Evolutionary conservation across 2,888 invertebrate genomes (phyloP), one percentile per base, ranked within the genome.

Genomic region (Tachina fera): DNA sequence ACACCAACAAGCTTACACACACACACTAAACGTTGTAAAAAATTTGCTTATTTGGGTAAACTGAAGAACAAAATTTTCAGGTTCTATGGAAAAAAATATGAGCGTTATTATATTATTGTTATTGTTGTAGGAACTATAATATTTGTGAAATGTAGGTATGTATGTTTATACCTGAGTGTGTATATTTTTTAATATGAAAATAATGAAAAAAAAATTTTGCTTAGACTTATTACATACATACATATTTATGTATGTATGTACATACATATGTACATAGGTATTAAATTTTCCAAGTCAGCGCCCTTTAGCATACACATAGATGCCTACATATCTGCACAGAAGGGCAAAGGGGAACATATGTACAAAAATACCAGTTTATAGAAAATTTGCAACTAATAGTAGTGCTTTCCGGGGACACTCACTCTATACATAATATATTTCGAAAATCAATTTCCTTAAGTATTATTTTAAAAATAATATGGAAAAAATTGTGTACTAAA

Each of bases 151-250:
- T 9, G 45, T n/a, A n/a, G n/a, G n/a, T n/a, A n/a, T 13, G 47
- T 16, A 49, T n/a, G 14, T 49, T n/a, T 3, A 49, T 14, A 14
- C 6, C 1, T 49, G 1, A 5, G 49, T 5, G 14, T 14, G 14
- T 58, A 31, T 13, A 4, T 31, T 70, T 47, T 74, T 75, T 70
- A n/a, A 60, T 74, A 82, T 65, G 16, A 72, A 80, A 74, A 41
- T 51, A 67, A 80, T 58, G 41, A n/a, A 61, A 31, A 31, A 31
- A 68, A 22, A 58, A 22, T 49, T 9, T 43, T 63, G 22, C 22
- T 51, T 74, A 39, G 9, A 14, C 14, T 13, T n/a, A 68, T 60
- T 58, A 45, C 11, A 19, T 61, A 31, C 31, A 5, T 31, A 31
- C n/a, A n/a, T n/a, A n/a, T n/a, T n/a, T n/a, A n/a, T n/a, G n/a